A percentile compares a stretch with the other conserved stretches of the same genome.
These are phyloP conservation scores for Drosophila melanosoma DNA, from an alignment of 2,888 invertebrate genomes.

Conservation along the genomic window DNA sequence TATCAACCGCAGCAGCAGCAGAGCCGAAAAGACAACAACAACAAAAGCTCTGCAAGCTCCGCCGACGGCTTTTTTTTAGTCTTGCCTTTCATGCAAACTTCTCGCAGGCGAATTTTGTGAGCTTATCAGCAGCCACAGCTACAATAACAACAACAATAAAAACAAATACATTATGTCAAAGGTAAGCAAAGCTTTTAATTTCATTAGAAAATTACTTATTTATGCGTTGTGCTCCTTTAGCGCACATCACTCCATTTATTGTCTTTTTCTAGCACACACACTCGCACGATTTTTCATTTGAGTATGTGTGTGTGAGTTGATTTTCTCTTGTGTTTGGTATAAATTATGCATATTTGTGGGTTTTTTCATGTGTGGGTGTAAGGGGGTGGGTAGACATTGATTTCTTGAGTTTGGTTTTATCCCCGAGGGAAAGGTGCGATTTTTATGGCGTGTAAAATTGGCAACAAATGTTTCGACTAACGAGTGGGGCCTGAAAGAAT, in stretches of 20 bases:
- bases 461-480: conserved; percentile 30
- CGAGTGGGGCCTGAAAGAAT: background rate
- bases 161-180: conserved; percentile 70
- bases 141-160: conserved; percentile 7
- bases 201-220: conserved; percentile 73
- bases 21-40: conserved; percentile 24
- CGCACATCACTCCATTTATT: conserved; percentile 9
- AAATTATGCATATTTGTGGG: conserved; percentile 72
- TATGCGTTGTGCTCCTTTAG: conserved; percentile 35
- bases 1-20: conserved; percentile 26
- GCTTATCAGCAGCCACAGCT: conserved; percentile 42
- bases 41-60: conserved; percentile 26
- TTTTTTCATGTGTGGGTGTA: conserved; percentile 24
- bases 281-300: conserved; percentile 51
- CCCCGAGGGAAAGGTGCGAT: conserved; percentile 34
- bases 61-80: conserved; percentile 54
- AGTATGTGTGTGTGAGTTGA: conserved; percentile 38
- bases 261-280: conserved; percentile 10
- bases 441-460: conserved; percentile 73
- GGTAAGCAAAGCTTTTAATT: conserved; percentile 72
- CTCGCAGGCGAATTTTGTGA: conserved; percentile 18
- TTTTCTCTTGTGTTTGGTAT: conserved; percentile 62
- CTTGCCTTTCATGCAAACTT: conserved; percentile 25
- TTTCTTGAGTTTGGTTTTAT: conserved; percentile 47
- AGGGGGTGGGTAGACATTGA: conserved; percentile 48